Evolutionary conservation across 2,888 invertebrate species (phyloP).

Genomic region (Caenorhabditis angaria): DNA sequence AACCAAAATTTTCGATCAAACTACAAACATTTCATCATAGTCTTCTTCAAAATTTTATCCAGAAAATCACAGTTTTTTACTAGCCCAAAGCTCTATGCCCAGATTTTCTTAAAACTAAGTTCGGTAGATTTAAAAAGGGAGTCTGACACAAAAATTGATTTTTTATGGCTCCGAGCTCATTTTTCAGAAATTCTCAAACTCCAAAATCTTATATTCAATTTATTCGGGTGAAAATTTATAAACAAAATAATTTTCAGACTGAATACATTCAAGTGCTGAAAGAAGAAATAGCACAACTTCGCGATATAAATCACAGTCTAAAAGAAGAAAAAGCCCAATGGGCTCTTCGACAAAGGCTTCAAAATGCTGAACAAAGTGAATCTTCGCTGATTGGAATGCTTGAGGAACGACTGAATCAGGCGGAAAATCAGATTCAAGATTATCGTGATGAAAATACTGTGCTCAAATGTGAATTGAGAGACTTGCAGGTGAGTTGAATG

Average conservation of each 20-base stretch:
- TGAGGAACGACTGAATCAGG: constrained; percentile 59
- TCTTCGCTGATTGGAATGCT: constrained; percentile 50
- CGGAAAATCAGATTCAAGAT: constrained; percentile 66
- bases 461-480: constrained; percentile 80
- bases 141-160: no score
- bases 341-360: constrained; percentile 36
- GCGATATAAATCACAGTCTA: constrained; percentile 60
- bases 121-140: no score
- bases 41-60: no score
- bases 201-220: no score
- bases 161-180: no score
- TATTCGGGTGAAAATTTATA: no score
- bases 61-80: no score
- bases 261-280: constrained; percentile 76
- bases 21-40: no score
- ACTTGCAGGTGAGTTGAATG: constrained; percentile 75
- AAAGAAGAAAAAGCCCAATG: constrained; percentile 50
- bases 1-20: no score
- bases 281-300: constrained; percentile 76
- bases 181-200: no score
- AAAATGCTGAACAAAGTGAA: constrained; percentile 44
- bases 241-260: constrained; percentile 32
- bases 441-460: constrained; percentile 82
- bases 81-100: no score
- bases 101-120: no score